Evolutionary conservation across 1,140 invertebrate genomes (phyloP).

Genomic region (Zaprionus nigranus): DNA sequence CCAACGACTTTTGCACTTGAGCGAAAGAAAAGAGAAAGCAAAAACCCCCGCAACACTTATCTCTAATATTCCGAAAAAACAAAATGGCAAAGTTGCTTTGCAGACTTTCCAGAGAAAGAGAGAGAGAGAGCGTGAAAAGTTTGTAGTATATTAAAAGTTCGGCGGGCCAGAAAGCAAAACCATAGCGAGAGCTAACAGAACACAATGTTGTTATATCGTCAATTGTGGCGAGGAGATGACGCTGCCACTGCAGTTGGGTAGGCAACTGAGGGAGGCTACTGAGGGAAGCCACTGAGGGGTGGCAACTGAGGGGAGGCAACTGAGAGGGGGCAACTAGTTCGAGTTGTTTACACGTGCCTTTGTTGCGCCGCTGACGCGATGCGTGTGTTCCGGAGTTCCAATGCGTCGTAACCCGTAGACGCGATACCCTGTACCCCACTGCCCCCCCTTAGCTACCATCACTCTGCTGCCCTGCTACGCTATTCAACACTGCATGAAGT

Average conservation of each 20-base stretch:
- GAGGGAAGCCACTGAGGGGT: neutral
- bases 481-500: slow-evolving; percentile 70
- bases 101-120: neutral
- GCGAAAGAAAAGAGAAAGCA: neutral
- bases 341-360: slow-evolving; percentile 80
- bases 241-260: slow-evolving; percentile 9
- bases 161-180: slow-evolving; percentile 49
- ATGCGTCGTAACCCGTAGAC: neutral
- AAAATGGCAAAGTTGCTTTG: slow-evolving; percentile 6
- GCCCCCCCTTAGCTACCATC: neutral
- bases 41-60: slow-evolving; percentile 2
- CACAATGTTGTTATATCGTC: slow-evolving; percentile 68
- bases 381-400: slow-evolving; percentile 66
- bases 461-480: neutral
- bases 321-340: slow-evolving; percentile 49
- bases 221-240: slow-evolving; percentile 53
- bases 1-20: slow-evolving; percentile 1
- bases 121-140: slow-evolving; percentile 19
- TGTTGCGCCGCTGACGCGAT: slow-evolving; percentile 74
- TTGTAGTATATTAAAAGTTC: slow-evolving; percentile 57
- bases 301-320: neutral
- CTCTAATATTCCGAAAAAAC: slow-evolving; percentile 10
- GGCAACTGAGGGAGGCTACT: neutral
- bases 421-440: neutral
- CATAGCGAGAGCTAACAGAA: slow-evolving; percentile 14